Base-by-base conservation (phyloP, 2,797 vertebrate genomes). In the Prunella strophiata region DNA sequence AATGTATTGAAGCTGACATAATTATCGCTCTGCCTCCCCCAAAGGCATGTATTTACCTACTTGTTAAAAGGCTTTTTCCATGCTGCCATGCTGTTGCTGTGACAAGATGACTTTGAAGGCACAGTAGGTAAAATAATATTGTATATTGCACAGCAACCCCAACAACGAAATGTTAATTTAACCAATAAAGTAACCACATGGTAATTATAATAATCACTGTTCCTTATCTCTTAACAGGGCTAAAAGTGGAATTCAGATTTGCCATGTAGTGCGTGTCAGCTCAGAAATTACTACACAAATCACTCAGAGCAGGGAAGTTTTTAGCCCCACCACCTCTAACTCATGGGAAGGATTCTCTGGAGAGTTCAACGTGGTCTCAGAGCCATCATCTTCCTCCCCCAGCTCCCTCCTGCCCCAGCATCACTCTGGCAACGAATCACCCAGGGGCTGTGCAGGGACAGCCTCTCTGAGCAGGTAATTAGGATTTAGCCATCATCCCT, bases 91-190 rank as follows among this genome's bases (percentile, higher is more conserved):
- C 98, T 98, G 98, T 97, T 98, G 97, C 97, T 98, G 94, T 98
- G 98, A 97, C 97, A 98, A 97, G 97, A 97, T 96, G 95, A 94
- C 96, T 97, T 97, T 97, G 97, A 98, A 97, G 91, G 96, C 97
- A 97, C 97, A 97, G 97, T 97, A 98, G 97, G 97, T 96, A 93
- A 98, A 98, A 98, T 98, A 97, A 97, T 97, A 97, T 96, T 91
- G 85, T 97, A 96, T 97, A 95, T 97, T 97, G 96, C 96, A 96
- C 94, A 97, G 97, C 93, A 96, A 97, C 93, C 94, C 94, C 96
- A 97, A 97, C 96, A 97, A 97, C 83, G 83, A 92, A 98, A 97
- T 97, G 97, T 97, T 98, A 97, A 98, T 98, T 98, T 98, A 98
- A 98, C 97, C 97, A 97, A 96, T 97, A 97, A 98, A 98, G 97